Evolutionary conservation across 2,797 vertebrate genomes (phyloP), one percentile per base, ranked within the genome.

Genomic region (Poeciliopsis paucimaculata): DNA sequence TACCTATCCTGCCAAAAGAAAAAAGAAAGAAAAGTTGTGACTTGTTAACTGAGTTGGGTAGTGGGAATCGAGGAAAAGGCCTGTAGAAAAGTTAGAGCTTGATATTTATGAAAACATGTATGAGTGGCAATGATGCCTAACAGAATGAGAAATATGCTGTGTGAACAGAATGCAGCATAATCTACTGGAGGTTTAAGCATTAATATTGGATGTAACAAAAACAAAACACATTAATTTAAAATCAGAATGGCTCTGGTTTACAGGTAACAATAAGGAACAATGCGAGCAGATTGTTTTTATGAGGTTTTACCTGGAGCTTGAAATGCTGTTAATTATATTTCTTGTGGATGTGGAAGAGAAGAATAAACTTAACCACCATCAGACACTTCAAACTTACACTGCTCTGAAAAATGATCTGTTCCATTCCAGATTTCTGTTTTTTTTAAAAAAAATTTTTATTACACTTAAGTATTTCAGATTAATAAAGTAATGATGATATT

Each of bases 91-190:
- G 76, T 71, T 80, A 87, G 84, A 83, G 81, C 60, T 82, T 90
- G 89, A 92, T 90, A 92, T 90, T 90, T 89, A 87, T 84, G 85
- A 87, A 26, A 84, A 80, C 84, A 77, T 47, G 80, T 79, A 64
- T 87, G 87, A 83, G 87, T 83, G 78, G 77, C 13, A 34, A 80
- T 79, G 87, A 87, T 60, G 74, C 74, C 76, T 53, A 80, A 83
- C 78, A 64, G 70, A 88, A 86, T 4, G 13, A 84, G 70, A 36
- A 64, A 64, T 77, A 70, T 45, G 82, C 47, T 10, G 72, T 39
- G 72, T 72, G 82, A 76, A 86, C 76, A 74, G 73, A 90, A 49
- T 49, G 5, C 20, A 84, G 82, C 76, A 88, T 83, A 83, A 90
- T 76, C 82, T 43, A 55, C 77, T 79, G 41, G 34, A 73, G 15